Percentiles rank a stretch among this genome's conserved stretches.
Conservation (phyloP, 1,140 invertebrate species). For the Zaprionus ghesquierei region DNA sequence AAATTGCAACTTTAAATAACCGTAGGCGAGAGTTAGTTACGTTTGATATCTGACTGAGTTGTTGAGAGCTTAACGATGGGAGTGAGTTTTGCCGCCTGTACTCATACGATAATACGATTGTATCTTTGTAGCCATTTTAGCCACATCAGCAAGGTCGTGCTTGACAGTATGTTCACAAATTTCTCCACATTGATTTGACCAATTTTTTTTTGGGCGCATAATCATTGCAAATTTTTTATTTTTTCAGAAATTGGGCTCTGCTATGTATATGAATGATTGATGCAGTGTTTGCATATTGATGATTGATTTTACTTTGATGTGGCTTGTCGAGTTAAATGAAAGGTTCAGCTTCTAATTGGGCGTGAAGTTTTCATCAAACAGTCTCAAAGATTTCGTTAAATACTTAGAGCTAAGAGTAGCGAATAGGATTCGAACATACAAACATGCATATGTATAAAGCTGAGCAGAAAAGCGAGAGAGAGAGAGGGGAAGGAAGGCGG, state of each 20-base stretch:
- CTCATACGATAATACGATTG: not conserved
- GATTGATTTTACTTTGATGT: constrained; percentile 57
- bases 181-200: not conserved
- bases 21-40: too few relatives aligned
- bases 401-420: not conserved
- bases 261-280: constrained; percentile 49
- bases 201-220: not conserved
- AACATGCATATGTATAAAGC: not conserved
- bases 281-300: constrained; percentile 45
- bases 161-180: not conserved
- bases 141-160: not conserved
- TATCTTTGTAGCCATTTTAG: not conserved
- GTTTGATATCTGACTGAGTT: too few relatives aligned
- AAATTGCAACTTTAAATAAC: too few relatives aligned
- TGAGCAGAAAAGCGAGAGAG: not conserved
- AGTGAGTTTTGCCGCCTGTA: not conserved
- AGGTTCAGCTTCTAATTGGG: constrained; percentile 52
- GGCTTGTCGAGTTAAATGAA: not conserved
- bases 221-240: not conserved
- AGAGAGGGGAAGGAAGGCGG: not conserved
- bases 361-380: constrained; percentile 34
- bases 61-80: not conserved
- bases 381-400: not conserved
- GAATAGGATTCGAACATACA: not conserved
- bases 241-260: not conserved